Evolutionary conservation across 2,888 invertebrate species (phyloP).

Genomic region (Copidosoma aretas): DNA sequence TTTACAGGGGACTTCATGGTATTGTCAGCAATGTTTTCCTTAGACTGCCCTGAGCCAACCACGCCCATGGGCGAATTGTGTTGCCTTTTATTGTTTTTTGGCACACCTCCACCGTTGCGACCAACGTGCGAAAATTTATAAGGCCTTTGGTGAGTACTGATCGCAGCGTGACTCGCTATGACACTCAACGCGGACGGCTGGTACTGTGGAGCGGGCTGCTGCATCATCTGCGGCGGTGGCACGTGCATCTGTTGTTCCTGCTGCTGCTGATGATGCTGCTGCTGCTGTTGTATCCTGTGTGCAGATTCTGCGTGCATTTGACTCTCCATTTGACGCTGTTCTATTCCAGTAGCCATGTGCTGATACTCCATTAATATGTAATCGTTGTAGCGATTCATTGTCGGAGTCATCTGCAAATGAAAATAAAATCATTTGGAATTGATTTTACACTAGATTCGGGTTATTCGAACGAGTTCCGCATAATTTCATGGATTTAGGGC

Average conservation of each 20-base stretch:
- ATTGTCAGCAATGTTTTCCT: conserved; percentile 42
- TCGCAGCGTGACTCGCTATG: background rate
- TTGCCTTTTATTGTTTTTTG: conserved; percentile 50
- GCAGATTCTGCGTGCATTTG: conserved; percentile 46
- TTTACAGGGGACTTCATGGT: conserved; percentile 50
- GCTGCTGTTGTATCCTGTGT: conserved; percentile 44
- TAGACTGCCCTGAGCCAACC: conserved; percentile 39
- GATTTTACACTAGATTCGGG: conserved; percentile 9
- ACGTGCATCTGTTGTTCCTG: conserved; percentile 38
- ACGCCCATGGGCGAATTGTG: conserved; percentile 46
- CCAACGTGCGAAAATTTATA: conserved; percentile 41
- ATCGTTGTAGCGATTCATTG: conserved; percentile 19
- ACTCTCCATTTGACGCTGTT: conserved; percentile 46
- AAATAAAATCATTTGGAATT: background rate
- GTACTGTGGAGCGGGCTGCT: conserved; percentile 44
- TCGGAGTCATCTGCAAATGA: background rate
- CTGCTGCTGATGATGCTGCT: conserved; percentile 36
- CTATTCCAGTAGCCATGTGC: conserved; percentile 24
- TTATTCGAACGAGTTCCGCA: conserved; percentile 2
- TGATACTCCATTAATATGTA: conserved; percentile 21
- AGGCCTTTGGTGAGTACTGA: conserved; percentile 11
- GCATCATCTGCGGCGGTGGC: conserved; percentile 20
- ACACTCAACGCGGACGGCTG: conserved; percentile 33
- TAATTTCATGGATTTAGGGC: conserved; percentile 33
- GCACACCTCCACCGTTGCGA: conserved; percentile 37